Base-by-base conservation (phyloP, 2,888 invertebrate species). In the Scelioninae gen. 2 region DNA sequence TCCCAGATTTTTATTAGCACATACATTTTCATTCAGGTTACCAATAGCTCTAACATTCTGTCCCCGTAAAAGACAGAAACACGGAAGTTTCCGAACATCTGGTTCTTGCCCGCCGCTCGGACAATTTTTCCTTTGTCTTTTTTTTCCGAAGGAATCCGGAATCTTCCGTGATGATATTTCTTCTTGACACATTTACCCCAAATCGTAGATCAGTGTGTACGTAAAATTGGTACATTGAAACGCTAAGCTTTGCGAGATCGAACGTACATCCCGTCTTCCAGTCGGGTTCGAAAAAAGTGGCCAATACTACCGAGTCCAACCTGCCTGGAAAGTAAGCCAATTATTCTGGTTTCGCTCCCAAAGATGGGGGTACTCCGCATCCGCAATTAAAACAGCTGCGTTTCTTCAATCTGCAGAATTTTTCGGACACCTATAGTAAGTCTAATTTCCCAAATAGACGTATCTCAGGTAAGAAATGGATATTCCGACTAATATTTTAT, bases 1-100 rank as follows among this genome's bases (percentile, higher is more conserved):
- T n/a, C n/a, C n/a, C n/a, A n/a, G n/a, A 43, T 52, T 73, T 68
- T 68, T 68, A 73, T 55, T 61, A 28, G 39, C 63, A 41, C 67
- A 53, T 68, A 39, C 41, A 61, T 67, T 72, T 61, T 72, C 60
- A 53, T 65, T 65, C 53, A 25, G 39, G 18, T 63, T 41, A 19
- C 50, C 63, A 37, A 71, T 64, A 64, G 63, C 41, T 43, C 41
- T 43, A 68, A 68, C 68, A 52, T 37, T 31, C 16, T 39, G 61
- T 41, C 41, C 41, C 41, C 16, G 41, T 16, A 16, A 3, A 10
- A 31, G 16, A n/a, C 52, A 35, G 33, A 35, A 63, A 45, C 22
- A 45, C n/a, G 52, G 13, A 52, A 63, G 52, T 52, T 33, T 22
- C 31, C 13, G 9, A 52, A 65, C 64, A 65, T 55, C 45, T 64